These are phyloP conservation scores for Dicentrarchus labrax DNA, from an alignment of 2,113 vertebrate species.

Conservation along the genomic window DNA sequence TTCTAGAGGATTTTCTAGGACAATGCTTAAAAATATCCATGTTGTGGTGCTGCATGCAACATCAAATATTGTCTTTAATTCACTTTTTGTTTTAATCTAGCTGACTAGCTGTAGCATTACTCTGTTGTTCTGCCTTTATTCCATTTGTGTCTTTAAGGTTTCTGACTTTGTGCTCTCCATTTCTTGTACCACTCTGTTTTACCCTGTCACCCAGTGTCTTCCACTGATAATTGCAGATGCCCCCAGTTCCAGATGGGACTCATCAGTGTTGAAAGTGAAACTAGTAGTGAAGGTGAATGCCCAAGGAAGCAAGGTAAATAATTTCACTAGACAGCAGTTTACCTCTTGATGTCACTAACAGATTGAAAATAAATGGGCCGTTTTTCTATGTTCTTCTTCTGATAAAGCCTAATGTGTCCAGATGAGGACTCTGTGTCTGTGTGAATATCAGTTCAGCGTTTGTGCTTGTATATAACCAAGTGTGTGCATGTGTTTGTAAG, in stretches of 20 bases:
- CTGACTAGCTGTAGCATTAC: background rate
- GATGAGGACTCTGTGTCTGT: background rate
- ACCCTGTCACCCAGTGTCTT: constrained; percentile 25
- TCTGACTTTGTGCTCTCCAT: background rate
- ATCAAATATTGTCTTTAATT: background rate
- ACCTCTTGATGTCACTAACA: constrained; percentile 59
- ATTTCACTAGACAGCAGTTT: constrained; percentile 60
- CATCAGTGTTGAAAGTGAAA: constrained; percentile 56
- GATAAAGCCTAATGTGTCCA: constrained; percentile 28
- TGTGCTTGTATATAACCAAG: constrained; percentile 13
- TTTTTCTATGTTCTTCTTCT: constrained; percentile 29
- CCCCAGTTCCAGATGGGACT: constrained; percentile 35
- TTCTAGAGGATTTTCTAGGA: background rate
- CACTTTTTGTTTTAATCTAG: background rate
- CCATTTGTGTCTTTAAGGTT: background rate
- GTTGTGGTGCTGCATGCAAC: background rate
- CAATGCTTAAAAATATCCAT: background rate
- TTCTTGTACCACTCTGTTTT: background rate
- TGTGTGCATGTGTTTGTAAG: constrained; percentile 1
- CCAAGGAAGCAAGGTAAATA: constrained; percentile 46
- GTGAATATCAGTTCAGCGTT: background rate
- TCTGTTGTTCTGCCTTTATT: background rate
- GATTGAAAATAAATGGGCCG: constrained; percentile 62
- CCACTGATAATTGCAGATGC: constrained; percentile 44
- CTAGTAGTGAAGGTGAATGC: constrained; percentile 40